These are phyloP conservation scores for Lontra canadensis DNA, from an alignment of 2,113 vertebrate genomes.

Conservation along the genomic window DNA sequence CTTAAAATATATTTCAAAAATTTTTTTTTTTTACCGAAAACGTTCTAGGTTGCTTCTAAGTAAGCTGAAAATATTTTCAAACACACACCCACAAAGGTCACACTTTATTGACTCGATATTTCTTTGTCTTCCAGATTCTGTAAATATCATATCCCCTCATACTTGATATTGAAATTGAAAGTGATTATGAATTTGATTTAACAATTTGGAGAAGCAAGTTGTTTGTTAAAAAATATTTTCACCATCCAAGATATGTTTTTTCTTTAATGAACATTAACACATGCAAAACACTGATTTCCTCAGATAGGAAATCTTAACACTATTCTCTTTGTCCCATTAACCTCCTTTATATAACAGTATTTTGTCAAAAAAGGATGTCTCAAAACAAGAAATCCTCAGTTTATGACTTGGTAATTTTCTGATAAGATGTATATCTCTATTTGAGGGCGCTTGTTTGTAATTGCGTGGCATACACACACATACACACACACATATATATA, in stretches of 20 bases:
- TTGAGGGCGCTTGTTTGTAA: neutral
- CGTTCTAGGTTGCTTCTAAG: neutral
- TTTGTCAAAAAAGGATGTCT: neutral
- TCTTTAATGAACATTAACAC: neutral
- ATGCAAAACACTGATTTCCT: neutral
- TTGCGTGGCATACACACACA: neutral
- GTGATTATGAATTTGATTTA: neutral
- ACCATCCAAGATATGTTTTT: neutral
- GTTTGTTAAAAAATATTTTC: neutral
- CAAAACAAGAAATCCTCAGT: neutral
- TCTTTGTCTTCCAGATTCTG: neutral
- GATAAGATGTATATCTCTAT: neutral
- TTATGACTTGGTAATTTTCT: neutral
- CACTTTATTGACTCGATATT: neutral
- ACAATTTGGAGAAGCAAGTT: neutral
- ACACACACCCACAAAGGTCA: neutral
- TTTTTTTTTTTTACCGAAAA: neutral
- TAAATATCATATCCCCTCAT: neutral
- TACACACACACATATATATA: too few relatives aligned
- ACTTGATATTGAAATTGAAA: neutral
- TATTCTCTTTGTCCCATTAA: neutral
- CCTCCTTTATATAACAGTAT: neutral
- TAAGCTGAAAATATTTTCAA: neutral
- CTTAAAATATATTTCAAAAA: neutral
- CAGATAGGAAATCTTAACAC: neutral